Base-by-base conservation (phyloP, 2,888 invertebrate genomes). In the Callyntrura sp. region DNA sequence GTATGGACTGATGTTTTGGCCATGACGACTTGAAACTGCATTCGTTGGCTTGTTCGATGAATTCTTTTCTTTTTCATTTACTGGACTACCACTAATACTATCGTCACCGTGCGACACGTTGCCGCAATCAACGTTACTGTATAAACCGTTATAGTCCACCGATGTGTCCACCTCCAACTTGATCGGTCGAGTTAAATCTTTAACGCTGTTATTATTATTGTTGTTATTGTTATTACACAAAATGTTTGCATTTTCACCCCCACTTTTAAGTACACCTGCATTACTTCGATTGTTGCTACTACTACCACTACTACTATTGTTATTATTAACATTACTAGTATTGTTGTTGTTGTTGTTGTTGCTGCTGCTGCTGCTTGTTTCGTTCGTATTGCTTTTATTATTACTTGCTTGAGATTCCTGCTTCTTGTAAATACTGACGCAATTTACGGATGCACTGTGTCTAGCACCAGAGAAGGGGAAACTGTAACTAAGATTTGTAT, bases 401-500 rank as follows among this genome's bases (percentile, higher is more conserved):
- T 78, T 88, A 82, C 76, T 78, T 20, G 55, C 28, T 45, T 84
- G 84, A 89, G 84, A 84, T 79, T 89, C 89, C 12, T 62, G 87
- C 45, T 87, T 88, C 25, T 62, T 73, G 70, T 73, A 79, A 79
- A 78, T 84, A 65, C 28, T 78, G 23, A 11, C 73, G 25, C 25
- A 70, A 23, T 25, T 43, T 1, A 25, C 43, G 1, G 57, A 68
- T 28, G 51, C 51, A 55, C 73, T 28, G 35, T 79, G 70, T n/a
- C 84, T 84, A 2, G 55, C 57, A 43, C 17, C 65, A 55, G 89
- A 85, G 8, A 23, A 6, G 11, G 85, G 85, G 45, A 82, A 90
- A 51, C 90, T 90, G 82, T 81, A 90, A 57, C 81, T 90, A 0
- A 90, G 81, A 55, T 90, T 90, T 28, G 90, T 90, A 55, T 90